Evolutionary conservation across 2,797 vertebrate genomes (phyloP).

Genomic region (Telmatherina bonti): DNA sequence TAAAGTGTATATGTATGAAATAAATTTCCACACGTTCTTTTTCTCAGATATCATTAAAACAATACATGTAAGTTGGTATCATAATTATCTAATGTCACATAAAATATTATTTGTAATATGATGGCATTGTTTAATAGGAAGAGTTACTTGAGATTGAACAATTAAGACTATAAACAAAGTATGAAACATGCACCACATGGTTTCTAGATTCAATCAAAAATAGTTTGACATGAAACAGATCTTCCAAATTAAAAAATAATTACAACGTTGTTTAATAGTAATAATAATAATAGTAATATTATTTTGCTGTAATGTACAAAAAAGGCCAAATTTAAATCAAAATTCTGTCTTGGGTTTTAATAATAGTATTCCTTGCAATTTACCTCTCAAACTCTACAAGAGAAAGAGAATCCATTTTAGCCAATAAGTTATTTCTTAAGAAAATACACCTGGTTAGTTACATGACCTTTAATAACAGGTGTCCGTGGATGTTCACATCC

Average conservation of each 20-base stretch:
- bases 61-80: background rate
- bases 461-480: background rate
- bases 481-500: background rate
- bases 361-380: background rate
- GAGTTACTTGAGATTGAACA: background rate
- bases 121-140: background rate
- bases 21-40: background rate
- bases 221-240: background rate
- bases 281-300: too few species aligned
- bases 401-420: background rate
- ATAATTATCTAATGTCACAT: background rate
- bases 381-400: background rate
- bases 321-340: too few species aligned
- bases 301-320: too few species aligned
- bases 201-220: constrained; percentile 4
- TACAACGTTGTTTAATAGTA: too few species aligned
- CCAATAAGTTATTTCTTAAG: background rate
- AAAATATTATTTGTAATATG: constrained; percentile 1
- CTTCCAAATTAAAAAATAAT: constrained; percentile 1
- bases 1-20: background rate
- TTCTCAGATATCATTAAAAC: constrained; percentile 1
- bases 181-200: constrained; percentile 1
- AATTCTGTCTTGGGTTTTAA: background rate
- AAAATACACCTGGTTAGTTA: background rate
- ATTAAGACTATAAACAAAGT: background rate